Evolutionary conservation across 2,888 invertebrate species (phyloP), one percentile per base, ranked within the genome.

Genomic region (Iphiclides podalirius): DNA sequence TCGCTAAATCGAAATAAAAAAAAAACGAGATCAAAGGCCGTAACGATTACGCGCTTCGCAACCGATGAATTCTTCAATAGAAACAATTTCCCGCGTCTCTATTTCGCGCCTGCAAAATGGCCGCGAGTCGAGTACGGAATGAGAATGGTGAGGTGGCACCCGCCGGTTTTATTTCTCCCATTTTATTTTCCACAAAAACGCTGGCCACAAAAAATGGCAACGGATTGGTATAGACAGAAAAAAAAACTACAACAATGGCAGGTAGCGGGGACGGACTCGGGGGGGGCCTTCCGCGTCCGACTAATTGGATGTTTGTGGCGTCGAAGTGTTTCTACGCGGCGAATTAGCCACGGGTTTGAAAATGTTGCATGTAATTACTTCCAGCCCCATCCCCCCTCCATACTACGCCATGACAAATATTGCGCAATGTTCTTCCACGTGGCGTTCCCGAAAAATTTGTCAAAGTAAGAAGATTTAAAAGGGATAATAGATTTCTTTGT

Each of bases 221-320:
- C 28, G 7, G 11, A n/a, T n/a, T n/a, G 31, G n/a, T 20, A 20
- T 20, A 28, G 15, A 34, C 7, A 26, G 6, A 44, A 17, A 51
- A 48, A 53, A 54, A 53, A 54, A 46, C 46, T 26, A 17, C 33
- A 34, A 53, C 51, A 53, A 52, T 54, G 35, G 54, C 57, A 59
- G 58, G 58, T 57, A 59, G 58, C 53, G 4, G 31, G 26, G 6
- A 4, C 43, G 11, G 16, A n/a, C n/a, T n/a, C 26, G 12, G 14
- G n/a, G 20, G 16, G 26, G 11, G n/a, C 26, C 35, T 44, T 44
- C 42, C 34, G 37, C 34, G 46, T 44, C 45, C 48, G 44, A 52
- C 52, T 57, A 59, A 59, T 59, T 54, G 59, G 57, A 55, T 57
- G 55, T 52, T 39, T 44, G 44, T 42, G 48, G 48, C 42, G 45